Percentiles rank a stretch among this genome's conserved stretches.
phyloP scores from a whole-genome alignment of 1,140 invertebrate species.

The Psilanteris sp. region DNA sequence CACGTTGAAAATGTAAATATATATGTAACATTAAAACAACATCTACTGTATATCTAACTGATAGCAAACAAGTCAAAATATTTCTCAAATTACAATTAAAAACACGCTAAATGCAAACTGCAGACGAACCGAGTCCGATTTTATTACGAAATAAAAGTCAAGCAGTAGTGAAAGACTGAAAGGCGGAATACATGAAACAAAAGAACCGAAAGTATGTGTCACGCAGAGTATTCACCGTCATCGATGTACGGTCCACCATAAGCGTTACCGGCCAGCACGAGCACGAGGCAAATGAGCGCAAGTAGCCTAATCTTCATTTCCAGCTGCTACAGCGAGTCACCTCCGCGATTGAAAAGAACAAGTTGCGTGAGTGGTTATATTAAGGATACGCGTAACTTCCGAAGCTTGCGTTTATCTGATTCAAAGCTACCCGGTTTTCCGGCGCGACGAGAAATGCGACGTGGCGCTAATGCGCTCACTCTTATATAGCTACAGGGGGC shows the following conservation, averaged over 20 bases:
- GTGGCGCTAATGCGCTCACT: neutral
- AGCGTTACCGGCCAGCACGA: slow-evolving; percentile 58
- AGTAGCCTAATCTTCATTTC: slow-evolving; percentile 67
- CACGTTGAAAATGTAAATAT: no score
- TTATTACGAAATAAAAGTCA: neutral
- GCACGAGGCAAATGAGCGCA: slow-evolving; percentile 58
- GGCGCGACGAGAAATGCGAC: slow-evolving; percentile 37
- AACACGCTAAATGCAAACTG: no score
- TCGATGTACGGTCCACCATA: slow-evolving; percentile 68
- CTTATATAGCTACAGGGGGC: slow-evolving; percentile 45
- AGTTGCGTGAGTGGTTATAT: neutral
- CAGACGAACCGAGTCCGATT: no score
- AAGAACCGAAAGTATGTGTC: neutral
- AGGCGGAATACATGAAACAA: no score
- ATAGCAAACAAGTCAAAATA: no score
- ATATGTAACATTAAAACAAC: no score
- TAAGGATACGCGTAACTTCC: no score
- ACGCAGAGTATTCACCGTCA: slow-evolving; percentile 65
- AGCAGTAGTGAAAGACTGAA: neutral
- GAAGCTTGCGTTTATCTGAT: neutral
- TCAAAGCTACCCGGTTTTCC: slow-evolving; percentile 28
- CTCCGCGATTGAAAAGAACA: slow-evolving; percentile 3
- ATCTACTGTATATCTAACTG: no score
- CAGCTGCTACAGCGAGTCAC: slow-evolving; percentile 19
- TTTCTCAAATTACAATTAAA: no score